Evolutionary conservation across 92 coral and sea anemone species (phyloP), one percentile per base, ranked within the genome.

Genomic region (Phenganax marumi): DNA sequence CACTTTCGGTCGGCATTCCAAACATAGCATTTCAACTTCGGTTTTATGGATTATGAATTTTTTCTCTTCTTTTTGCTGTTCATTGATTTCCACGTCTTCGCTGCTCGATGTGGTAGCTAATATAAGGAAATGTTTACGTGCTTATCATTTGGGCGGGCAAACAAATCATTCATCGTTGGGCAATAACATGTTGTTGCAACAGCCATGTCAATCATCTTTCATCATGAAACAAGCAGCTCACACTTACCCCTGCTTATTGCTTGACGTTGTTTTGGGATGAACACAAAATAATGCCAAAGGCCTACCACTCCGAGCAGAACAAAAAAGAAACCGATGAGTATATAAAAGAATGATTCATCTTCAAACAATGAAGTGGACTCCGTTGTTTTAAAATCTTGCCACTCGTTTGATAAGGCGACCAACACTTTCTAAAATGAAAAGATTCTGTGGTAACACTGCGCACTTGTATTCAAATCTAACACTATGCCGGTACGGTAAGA

Each of bases 201-300:
- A 33, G 43, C 5, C 43, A 33, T 33, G 63, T 21, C 1, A 56
- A 14, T 14, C 63, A 14, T 56, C 22, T 56, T 56, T 56, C 63
- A 1, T 56, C 3, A 56, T 14, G 3, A 14, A 56, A 56, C 17
- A 14, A 14, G 10, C 13, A 25, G 48, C 3, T 52, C 7, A 6
- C 5, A 70, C 71, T 8, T 61, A 77, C 82, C 70, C 6, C 19
- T 19, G 10, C 11, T 43, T 58, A 56, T 21, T 12, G 24, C 8
- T 58, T 77, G 39, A 57, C 76, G 87, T 52, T 82, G 49, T 46
- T 86, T 80, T 63, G 98, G 98, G 11, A 68, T 86, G 83, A 85
- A 94, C 70, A 87, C 91, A 13, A 92, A 90, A 83, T 94, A 94
- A 65, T 93, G 93, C 98, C 98, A 94, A 7, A 94, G 5, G 0